Conservation (phyloP, 2,797 vertebrate genomes). For the Aphelocoma californica region DNA sequence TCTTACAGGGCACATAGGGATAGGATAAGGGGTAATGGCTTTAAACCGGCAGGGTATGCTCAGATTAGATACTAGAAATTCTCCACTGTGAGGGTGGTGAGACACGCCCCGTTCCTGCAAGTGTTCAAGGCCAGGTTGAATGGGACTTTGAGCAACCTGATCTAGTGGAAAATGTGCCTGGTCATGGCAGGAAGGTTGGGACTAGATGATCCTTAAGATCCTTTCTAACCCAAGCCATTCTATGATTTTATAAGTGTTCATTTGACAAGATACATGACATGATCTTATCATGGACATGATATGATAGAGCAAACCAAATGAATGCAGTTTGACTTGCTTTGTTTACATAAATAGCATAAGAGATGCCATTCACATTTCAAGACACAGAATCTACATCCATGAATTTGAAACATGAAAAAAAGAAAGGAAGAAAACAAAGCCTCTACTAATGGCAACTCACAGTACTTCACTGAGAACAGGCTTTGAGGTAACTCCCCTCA, state of each 20-base stretch:
- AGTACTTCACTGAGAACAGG: neutral
- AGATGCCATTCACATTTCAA: neutral
- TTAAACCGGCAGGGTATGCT: neutral
- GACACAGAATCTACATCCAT: neutral
- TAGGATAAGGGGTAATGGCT: neutral
- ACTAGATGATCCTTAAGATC: neutral
- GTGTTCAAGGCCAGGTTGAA: neutral
- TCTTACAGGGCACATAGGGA: neutral
- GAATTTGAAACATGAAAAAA: neutral
- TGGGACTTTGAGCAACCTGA: neutral
- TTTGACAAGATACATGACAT: neutral
- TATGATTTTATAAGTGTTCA: neutral
- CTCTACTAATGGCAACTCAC: neutral
- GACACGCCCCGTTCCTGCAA: rapidly evolving
- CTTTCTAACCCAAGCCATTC: neutral
- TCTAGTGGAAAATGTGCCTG: neutral
- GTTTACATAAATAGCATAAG: neutral
- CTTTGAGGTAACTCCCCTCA: neutral
- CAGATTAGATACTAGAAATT: neutral
- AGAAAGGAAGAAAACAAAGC: neutral
- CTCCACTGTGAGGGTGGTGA: neutral
- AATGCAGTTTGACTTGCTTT: neutral
- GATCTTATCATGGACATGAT: neutral
- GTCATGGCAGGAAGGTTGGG: neutral
- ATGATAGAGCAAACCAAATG: neutral